phyloP scores from a whole-genome alignment of 2,888 invertebrate genomes.

The Chirona hameri region DNA sequence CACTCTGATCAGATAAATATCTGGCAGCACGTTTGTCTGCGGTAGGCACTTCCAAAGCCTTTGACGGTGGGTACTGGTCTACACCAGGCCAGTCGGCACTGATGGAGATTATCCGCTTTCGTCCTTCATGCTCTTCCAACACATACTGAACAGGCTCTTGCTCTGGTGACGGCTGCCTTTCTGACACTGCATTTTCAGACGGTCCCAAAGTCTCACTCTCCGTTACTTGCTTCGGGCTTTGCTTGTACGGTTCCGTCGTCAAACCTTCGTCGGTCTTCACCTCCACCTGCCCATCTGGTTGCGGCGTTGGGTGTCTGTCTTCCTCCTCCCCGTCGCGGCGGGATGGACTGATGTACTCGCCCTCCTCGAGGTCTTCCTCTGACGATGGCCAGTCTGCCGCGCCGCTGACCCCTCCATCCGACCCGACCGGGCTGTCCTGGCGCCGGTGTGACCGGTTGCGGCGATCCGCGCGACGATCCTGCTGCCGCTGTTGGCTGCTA shows the following conservation, averaged over 20 bases:
- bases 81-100: neutral
- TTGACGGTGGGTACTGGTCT: neutral
- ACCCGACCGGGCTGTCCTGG: neutral
- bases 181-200: neutral
- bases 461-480: neutral
- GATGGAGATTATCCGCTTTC: neutral
- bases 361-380: neutral
- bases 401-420: neutral
- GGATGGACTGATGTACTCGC: neutral
- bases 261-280: neutral
- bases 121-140: neutral
- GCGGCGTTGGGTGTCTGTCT: neutral
- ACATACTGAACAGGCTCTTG: neutral
- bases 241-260: neutral
- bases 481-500: neutral
- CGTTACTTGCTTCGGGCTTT: too few species aligned
- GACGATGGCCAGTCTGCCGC: neutral
- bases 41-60: neutral
- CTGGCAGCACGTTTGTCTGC: neutral
- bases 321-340: neutral
- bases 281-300: neutral
- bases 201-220: neutral
- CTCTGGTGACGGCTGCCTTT: too few species aligned
- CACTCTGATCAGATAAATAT: neutral
- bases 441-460: neutral